These are phyloP conservation scores for Gallinago jamesoni DNA, from an alignment of 2,113 vertebrate genomes.

Conservation along the genomic window DNA sequence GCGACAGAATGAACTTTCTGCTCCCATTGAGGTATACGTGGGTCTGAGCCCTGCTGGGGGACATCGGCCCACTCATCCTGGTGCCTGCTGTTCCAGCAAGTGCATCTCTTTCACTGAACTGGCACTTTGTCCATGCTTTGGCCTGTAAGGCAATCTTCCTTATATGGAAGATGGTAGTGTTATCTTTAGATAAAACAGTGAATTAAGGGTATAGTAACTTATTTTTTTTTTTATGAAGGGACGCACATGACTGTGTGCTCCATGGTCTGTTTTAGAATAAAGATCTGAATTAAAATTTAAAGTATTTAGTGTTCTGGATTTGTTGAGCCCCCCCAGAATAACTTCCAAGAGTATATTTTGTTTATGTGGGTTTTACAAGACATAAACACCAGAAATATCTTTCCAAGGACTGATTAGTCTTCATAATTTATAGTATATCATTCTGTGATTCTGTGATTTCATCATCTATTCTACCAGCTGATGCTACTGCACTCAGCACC, in stretches of 20 bases:
- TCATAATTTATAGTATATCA: not conserved
- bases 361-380: not conserved
- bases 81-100: not conserved
- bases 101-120: not conserved
- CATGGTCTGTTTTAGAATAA: not conserved
- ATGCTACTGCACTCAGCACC: not conserved
- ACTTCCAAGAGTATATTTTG: not conserved
- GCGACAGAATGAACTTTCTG: not conserved
- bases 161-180: not conserved
- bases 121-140: not conserved
- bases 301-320: not conserved
- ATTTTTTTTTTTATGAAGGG: not conserved
- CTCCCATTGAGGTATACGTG: not conserved
- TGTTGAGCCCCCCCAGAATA: not conserved
- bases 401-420: not conserved
- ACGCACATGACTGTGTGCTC: not conserved
- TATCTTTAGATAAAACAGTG: not conserved
- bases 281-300: not conserved
- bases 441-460: not conserved
- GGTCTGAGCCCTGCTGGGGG: not conserved
- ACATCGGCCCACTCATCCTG: too few species aligned
- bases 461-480: not conserved
- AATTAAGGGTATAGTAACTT: not conserved
- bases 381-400: not conserved
- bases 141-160: not conserved